These are phyloP conservation scores for Nesidiocoris tenuis DNA, from an alignment of 2,888 invertebrate genomes.

Conservation along the genomic window DNA sequence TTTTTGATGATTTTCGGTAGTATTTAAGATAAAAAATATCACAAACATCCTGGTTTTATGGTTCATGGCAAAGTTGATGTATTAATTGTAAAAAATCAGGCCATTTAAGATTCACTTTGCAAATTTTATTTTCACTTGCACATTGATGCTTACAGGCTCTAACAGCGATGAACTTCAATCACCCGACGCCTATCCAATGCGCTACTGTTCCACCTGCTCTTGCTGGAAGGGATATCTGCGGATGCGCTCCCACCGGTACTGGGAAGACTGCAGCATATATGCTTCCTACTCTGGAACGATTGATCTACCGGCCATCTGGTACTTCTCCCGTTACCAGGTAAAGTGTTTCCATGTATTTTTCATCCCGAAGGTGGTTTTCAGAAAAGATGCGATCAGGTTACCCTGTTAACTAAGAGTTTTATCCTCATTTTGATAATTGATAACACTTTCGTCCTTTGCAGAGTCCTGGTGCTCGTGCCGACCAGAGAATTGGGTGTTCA, in stretches of 20 bases:
- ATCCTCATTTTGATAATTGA: no score
- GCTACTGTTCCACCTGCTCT: constrained; percentile 93
- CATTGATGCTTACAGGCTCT: constrained; percentile 74
- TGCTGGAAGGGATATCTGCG: constrained; percentile 91
- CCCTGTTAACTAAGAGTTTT: no score
- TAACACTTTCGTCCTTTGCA: constrained; percentile 44
- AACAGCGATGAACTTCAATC: constrained; percentile 80
- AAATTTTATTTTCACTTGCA: no score
- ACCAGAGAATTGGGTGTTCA: constrained; percentile 97
- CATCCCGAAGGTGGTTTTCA: no score
- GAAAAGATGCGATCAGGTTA: no score
- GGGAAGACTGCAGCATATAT: constrained; percentile 99
- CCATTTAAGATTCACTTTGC: no score
- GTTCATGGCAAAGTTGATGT: no score
- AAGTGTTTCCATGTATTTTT: no score
- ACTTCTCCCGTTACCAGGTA: constrained; percentile 56
- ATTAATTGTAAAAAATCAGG: no score
- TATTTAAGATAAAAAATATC: no score
- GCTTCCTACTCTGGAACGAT: constrained; percentile 91
- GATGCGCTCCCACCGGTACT: constrained; percentile 96
- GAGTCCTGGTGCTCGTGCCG: constrained; percentile 92
- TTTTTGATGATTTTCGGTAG: no score
- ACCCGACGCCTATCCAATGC: constrained; percentile 96
- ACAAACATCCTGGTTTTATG: no score
- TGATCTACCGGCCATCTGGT: constrained; percentile 79